These are phyloP conservation scores for Podabrus alpinus DNA, from an alignment of 2,888 invertebrate species.

Conservation along the genomic window DNA sequence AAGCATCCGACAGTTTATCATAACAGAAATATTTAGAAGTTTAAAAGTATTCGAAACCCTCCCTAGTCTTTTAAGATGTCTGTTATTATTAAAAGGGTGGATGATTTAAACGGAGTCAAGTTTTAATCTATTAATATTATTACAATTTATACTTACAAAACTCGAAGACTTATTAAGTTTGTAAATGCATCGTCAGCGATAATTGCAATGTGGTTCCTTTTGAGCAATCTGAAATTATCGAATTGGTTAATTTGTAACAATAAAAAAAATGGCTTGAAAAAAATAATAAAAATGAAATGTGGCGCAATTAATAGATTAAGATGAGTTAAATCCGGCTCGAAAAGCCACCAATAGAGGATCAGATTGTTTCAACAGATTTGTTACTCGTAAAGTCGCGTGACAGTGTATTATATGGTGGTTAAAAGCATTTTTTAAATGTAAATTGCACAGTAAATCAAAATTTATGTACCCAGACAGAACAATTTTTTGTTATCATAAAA, in stretches of 20 bases:
- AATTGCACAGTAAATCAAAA: not conserved
- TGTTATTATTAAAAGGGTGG: conserved; percentile 8
- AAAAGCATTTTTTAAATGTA: not conserved
- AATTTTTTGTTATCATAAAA: not conserved
- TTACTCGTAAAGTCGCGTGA: not conserved
- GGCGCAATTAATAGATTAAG: not conserved
- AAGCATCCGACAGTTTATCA: conserved; percentile 17
- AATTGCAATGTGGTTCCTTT: conserved; percentile 80
- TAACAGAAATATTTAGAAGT: conserved; percentile 16
- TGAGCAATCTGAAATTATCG: conserved; percentile 73
- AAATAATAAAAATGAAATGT: not conserved
- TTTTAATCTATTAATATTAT: conserved; percentile 2
- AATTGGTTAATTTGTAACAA: not conserved
- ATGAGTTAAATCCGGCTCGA: not conserved
- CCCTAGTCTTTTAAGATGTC: not conserved
- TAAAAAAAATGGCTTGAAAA: not conserved
- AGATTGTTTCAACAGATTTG: not conserved
- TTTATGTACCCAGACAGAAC: not conserved
- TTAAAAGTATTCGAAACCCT: conserved; percentile 6
- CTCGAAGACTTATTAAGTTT: conserved; percentile 76
- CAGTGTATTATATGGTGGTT: not conserved
- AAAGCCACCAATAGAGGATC: not conserved
- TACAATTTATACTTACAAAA: conserved; percentile 74
- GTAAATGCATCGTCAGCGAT: conserved; percentile 80
- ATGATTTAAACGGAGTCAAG: conserved; percentile 10